phyloP scores from a whole-genome alignment of 1,140 invertebrate species.

The Eulimnadia texana region DNA sequence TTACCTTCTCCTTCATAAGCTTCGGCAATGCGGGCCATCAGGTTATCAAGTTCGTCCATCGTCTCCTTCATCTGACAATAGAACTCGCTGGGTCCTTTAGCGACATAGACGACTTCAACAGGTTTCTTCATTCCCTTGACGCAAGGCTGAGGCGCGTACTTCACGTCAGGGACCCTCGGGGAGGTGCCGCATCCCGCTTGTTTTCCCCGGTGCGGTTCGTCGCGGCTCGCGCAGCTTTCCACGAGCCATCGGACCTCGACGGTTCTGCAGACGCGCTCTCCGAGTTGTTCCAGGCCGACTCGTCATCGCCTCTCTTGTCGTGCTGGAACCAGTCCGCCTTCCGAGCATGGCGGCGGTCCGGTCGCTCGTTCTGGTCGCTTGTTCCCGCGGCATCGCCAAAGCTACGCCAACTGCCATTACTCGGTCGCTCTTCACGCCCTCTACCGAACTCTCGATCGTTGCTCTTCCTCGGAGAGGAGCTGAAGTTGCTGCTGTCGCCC shows the following conservation, averaged over 20 bases:
- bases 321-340: neutral
- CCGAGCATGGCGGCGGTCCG: too few relatives aligned
- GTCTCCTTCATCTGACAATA: slow-evolving; percentile 32
- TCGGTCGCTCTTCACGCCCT: too few relatives aligned
- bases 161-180: neutral
- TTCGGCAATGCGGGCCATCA: slow-evolving; percentile 29
- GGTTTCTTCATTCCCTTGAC: slow-evolving; percentile 23
- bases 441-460: too few relatives aligned
- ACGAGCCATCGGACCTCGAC: neutral
- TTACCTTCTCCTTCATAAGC: slow-evolving; percentile 24
- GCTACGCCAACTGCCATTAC: too few relatives aligned
- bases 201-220: neutral
- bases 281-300: neutral
- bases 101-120: slow-evolving; percentile 26
- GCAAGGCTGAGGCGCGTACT: neutral
- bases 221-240: neutral
- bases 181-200: neutral
- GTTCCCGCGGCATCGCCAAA: too few relatives aligned
- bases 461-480: too few relatives aligned
- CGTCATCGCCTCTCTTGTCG: neutral
- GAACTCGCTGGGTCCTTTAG: slow-evolving; percentile 30
- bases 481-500: too few relatives aligned
- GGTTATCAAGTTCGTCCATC: slow-evolving; percentile 26
- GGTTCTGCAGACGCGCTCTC: too few relatives aligned
- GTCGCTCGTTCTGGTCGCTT: too few relatives aligned